Base-by-base conservation (phyloP, 2,888 invertebrate species). In the Hypena proboscidalis region DNA sequence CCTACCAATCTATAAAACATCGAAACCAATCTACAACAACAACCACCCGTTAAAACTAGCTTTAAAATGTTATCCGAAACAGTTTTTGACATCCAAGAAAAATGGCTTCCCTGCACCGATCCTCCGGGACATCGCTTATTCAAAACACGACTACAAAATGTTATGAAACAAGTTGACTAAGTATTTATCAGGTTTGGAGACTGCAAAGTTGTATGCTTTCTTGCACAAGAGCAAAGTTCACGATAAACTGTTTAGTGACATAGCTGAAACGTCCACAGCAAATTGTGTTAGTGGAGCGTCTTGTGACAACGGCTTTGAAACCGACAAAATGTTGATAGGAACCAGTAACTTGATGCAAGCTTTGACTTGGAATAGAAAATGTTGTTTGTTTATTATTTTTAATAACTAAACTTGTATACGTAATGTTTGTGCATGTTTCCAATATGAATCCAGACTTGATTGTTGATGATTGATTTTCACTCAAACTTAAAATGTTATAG, bases 231-330 rank as follows among this genome's bases (percentile, higher is more conserved):
- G 31, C 53, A 63, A 77, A 77, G 63, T 66, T 56, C 34, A 45
- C 70, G 54, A 68, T 78, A 80, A 75, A 76, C 77, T 67, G 70
- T 74, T 78, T 77, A 80, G 71, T 61, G 70, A 68, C 67, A 58
- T 65, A 56, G 70, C 66, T 65, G 64, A 54, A 57, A 62, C 56
- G 61, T 60, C 43, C 36, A 5, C 30, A 54, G 58, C 56, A 80
- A 80, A 83, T 81, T 80, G 70, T 67, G 70, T 83, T 80, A 80
- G 70, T 45, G 50, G 30, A 35, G 39, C 61, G 56, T 69, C 69
- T 72, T 66, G 65, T 46, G 52, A 62, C 52, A 58, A 64, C 60
- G 55, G 60, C 63, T 66, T 68, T 66, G 61, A 65, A 74, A 72
- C 65, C 66, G 61, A 46, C 60, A 63, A 66, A 66, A 71, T 69